These are phyloP conservation scores for Gasteruption jaculator DNA, from an alignment of 2,888 invertebrate species.

Conservation along the genomic window DNA sequence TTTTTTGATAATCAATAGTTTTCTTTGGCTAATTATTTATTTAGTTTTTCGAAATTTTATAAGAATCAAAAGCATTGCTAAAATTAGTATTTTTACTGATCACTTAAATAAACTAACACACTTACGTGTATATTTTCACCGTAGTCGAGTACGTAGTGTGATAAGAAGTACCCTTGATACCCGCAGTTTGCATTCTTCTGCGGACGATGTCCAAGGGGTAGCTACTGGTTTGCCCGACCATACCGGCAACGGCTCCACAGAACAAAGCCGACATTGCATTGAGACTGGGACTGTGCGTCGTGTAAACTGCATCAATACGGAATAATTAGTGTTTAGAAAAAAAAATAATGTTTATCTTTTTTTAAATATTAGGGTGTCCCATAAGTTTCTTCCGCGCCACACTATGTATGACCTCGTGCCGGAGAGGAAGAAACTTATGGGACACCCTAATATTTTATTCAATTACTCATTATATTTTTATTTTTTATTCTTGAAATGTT, in stretches of 20 bases:
- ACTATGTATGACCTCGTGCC: too few species aligned
- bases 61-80: constrained; percentile 2
- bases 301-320: constrained; percentile 37
- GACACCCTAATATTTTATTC: too few species aligned
- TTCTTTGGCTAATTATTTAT: neutral
- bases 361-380: too few species aligned
- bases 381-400: too few species aligned
- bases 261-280: constrained; percentile 63
- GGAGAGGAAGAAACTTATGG: too few species aligned
- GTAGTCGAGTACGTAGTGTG: constrained; percentile 66
- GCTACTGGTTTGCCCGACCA: constrained; percentile 89
- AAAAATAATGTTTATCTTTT: constrained; percentile 12
- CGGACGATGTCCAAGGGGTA: constrained; percentile 96
- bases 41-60: neutral
- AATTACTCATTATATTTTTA: constrained; percentile 5
- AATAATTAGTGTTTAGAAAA: constrained; percentile 5
- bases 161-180: constrained; percentile 53
- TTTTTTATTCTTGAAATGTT: constrained; percentile 1
- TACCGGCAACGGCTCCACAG: constrained; percentile 89
- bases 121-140: constrained; percentile 66
- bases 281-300: constrained; percentile 40
- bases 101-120: constrained; percentile 12
- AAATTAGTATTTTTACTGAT: neutral
- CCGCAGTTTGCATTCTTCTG: constrained; percentile 65
- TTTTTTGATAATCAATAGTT: too few species aligned